These are phyloP conservation scores for Nephotettix cincticeps DNA, from an alignment of 1,140 invertebrate genomes.

Conservation along the genomic window DNA sequence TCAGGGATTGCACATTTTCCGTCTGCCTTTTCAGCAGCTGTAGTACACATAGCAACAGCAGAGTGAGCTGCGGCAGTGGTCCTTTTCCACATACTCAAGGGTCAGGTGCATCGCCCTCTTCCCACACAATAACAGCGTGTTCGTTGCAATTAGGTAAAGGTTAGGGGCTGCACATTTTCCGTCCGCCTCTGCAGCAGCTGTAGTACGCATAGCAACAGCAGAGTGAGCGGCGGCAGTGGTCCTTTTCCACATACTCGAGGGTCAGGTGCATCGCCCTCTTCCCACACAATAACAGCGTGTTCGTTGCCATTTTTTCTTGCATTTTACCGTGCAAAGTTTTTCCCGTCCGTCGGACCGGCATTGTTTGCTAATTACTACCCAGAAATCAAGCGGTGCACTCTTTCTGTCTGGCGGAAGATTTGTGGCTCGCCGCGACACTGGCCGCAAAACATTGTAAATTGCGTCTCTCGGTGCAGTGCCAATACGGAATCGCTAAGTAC, in stretches of 20 bases:
- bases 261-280: neutral
- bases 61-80: too few relatives aligned
- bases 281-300: slow-evolving; percentile 3
- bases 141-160: too few relatives aligned
- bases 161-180: too few relatives aligned
- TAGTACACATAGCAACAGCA: too few relatives aligned
- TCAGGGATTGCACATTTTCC: too few relatives aligned
- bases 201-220: too few relatives aligned
- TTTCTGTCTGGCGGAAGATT: slow-evolving; percentile 1
- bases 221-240: too few relatives aligned
- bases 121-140: slow-evolving; percentile 3
- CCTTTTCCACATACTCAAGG: too few relatives aligned
- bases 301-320: slow-evolving; percentile 1
- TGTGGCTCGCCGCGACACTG: neutral
- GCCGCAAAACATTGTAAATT: slow-evolving; percentile 22
- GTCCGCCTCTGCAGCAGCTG: too few relatives aligned
- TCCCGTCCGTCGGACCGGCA: neutral
- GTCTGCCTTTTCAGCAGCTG: too few relatives aligned
- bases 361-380: slow-evolving; percentile 17
- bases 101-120: neutral
- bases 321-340: neutral
- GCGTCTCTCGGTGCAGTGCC: neutral
- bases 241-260: too few relatives aligned
- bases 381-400: slow-evolving; percentile 13
- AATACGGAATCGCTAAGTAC: slow-evolving; percentile 9